Evolutionary conservation across 1,140 invertebrate genomes (phyloP).

Genomic region (Drosophila pectinifera): DNA sequence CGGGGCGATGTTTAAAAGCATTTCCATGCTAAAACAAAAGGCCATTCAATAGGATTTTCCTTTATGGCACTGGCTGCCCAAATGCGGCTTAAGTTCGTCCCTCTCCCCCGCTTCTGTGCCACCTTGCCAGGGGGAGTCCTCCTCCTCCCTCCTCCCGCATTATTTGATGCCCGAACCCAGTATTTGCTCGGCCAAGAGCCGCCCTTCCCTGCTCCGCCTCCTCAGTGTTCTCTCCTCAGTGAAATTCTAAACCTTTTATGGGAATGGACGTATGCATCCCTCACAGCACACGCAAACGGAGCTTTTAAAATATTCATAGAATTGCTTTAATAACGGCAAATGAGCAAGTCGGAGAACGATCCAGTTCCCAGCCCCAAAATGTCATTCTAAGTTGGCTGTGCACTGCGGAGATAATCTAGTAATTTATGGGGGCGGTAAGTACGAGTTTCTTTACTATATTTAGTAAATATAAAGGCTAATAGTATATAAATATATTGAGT

Average conservation of each 20-base stretch:
- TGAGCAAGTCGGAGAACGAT: conserved; percentile 53
- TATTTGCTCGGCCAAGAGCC: conserved; percentile 59
- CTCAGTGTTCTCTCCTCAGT: conserved; percentile 17
- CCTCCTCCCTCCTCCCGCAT: conserved; percentile 14
- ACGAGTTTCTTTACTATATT: neutral
- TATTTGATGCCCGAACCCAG: conserved; percentile 60
- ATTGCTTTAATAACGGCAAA: conserved; percentile 81
- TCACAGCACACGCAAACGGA: conserved; percentile 38
- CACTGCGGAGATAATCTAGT: neutral
- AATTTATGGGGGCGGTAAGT: neutral
- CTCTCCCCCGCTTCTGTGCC: neutral
- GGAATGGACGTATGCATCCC: neutral
- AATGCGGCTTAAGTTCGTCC: conserved; percentile 64
- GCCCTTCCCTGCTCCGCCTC: conserved; percentile 26
- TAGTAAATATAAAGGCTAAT: neutral
- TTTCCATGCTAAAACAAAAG: conserved; percentile 70
- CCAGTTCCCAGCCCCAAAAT: conserved; percentile 40
- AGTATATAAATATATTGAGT: too few relatives aligned
- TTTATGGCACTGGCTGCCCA: conserved; percentile 66
- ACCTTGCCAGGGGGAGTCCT: neutral
- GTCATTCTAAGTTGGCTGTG: neutral
- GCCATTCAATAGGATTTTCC: conserved; percentile 62
- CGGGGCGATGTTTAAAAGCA: conserved; percentile 68
- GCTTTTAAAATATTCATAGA: conserved; percentile 81
- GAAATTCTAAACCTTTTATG: conserved; percentile 78